Base-by-base conservation (phyloP, 2,888 invertebrate species). In the Brachynemurus nebulosus region DNA sequence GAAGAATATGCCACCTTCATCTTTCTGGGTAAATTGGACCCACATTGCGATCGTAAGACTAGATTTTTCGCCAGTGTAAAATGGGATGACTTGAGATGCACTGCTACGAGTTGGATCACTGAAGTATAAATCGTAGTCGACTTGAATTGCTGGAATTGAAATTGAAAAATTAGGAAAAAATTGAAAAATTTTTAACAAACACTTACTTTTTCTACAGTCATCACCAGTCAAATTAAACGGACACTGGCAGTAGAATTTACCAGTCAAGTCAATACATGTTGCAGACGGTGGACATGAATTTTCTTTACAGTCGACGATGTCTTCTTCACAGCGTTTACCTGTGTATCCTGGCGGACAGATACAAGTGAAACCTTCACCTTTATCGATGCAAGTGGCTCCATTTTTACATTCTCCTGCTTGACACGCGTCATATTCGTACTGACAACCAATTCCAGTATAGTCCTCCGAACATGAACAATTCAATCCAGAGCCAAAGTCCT, bases 61-160 rank as follows among this genome's bases (percentile, higher is more conserved):
- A 51, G 78, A 77, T 45, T 80, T 77, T 12, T 76, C 75, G 3
- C 78, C 78, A 11, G 82, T 82, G 53, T 80, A 79, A 67, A 96
- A 92, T 43, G 95, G 95, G 57, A 95, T 86, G 11, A 90, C 79
- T 66, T 95, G 84, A 18, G 91, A 85, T 4, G 95, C 96, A 54
- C 88, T 89, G 48, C 92, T 90, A 11, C 91, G 79, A 11, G 84
- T 71, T 37, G 86, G 79, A 60, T 95, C 92, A 57, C 90, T 88
- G 66, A 97, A 93, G 75, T 89, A 90, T 8, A 97, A 69, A 61
- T 97, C 96, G 63, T 96, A 97, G 65, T 96, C 92, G n/a, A 92
- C 89, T 66, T 92, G 92, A 54, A 96, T 88, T n/a, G 89, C 90
- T 90, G 67, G 34, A 76, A 72, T 53, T 45, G 48, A 54, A 53